Conservation (phyloP, 2,888 invertebrate species). For the Meta bourneti region DNA sequence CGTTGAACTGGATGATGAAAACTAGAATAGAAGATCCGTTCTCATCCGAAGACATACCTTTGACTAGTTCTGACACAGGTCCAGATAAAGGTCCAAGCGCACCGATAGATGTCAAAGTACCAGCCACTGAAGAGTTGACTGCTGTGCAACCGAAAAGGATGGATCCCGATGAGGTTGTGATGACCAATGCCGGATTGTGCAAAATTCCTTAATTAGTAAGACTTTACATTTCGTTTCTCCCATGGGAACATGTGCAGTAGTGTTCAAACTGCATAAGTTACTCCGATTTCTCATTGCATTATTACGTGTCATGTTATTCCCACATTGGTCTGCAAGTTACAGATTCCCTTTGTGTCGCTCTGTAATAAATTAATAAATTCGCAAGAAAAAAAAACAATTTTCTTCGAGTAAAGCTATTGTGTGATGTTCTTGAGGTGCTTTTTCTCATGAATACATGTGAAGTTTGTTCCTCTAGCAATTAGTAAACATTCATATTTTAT, state of each 20-base stretch:
- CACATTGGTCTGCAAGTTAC: neutral
- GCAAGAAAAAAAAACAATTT: no score
- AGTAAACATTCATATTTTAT: slow-evolving; percentile 46
- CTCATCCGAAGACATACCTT: slow-evolving; percentile 39
- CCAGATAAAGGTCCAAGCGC: slow-evolving; percentile 22
- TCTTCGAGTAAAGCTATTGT: slow-evolving; percentile 24
- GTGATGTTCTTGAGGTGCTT: slow-evolving; percentile 56
- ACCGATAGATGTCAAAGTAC: slow-evolving; percentile 78
- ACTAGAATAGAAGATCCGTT: slow-evolving; percentile 45
- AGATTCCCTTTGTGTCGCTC: no score
- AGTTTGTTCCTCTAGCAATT: slow-evolving; percentile 43
- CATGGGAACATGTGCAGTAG: no score
- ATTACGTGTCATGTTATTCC: neutral
- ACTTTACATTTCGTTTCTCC: no score
- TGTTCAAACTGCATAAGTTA: no score
- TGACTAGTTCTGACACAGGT: neutral
- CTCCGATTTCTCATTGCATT: neutral
- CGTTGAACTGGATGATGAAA: slow-evolving; percentile 81
- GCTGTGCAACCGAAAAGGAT: slow-evolving; percentile 80
- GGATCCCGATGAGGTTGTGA: slow-evolving; percentile 77
- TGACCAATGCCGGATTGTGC: slow-evolving; percentile 77
- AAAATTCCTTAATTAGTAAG: slow-evolving; percentile 52
- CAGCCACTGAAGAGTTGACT: slow-evolving; percentile 80
- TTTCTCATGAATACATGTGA: slow-evolving; percentile 27
- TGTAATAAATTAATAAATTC: no score